Conservation (phyloP, 2,888 invertebrate species). For the Brachynemurus nebulosus region DNA sequence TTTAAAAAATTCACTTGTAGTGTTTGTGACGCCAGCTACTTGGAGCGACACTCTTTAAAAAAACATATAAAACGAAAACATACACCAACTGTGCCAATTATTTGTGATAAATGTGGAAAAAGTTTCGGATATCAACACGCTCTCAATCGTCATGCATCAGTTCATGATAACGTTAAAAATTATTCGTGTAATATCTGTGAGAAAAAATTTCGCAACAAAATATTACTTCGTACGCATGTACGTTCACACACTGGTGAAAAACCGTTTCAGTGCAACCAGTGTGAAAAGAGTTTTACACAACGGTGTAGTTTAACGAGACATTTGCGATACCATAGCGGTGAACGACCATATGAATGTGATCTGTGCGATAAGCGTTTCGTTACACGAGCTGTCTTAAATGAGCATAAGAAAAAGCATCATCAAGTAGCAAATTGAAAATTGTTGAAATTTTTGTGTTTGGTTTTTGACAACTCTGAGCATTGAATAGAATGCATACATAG, state of each 20-base stretch:
- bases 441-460: no score
- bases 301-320: conserved; percentile 37
- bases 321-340: conserved; percentile 38
- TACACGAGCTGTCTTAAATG: conserved; percentile 40
- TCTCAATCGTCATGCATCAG: conserved; percentile 24
- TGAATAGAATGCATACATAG: no score
- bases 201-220: conserved; percentile 29
- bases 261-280: conserved; percentile 38
- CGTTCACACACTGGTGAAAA: conserved; percentile 38
- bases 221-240: conserved; percentile 35
- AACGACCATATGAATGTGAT: conserved; percentile 36
- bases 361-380: conserved; percentile 42
- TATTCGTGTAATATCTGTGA: conserved; percentile 25
- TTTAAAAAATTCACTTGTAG: conserved; percentile 29
- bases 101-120: conserved; percentile 24
- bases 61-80: conserved; percentile 4
- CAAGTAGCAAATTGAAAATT: no score
- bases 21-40: conserved; percentile 24
- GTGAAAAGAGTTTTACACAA: conserved; percentile 40
- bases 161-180: conserved; percentile 21
- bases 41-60: conserved; percentile 8
- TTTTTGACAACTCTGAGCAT: no score
- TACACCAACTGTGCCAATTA: conserved; percentile 3
- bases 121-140: conserved; percentile 14
- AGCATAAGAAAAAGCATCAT: conserved; percentile 31